Base-by-base conservation (phyloP, 2,888 invertebrate species). In the Clistopyga incitator region DNA sequence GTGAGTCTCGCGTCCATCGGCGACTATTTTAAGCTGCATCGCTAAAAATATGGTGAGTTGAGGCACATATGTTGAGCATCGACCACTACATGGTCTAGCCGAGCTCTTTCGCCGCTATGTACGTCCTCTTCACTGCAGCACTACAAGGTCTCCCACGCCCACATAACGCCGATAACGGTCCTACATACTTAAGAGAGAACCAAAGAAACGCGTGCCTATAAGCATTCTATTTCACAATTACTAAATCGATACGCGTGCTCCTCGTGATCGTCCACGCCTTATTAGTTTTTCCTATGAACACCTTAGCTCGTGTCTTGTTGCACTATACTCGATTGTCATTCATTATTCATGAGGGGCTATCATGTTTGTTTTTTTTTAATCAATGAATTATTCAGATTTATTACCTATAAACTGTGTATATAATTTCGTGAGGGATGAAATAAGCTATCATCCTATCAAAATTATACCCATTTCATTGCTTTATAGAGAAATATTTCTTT, bases 121-220 rank as follows among this genome's bases (percentile, higher is more conserved):
- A 18, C 38, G 61, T 61, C 38, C 1, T 71, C 64, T 47, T 50
- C 54, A 47, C 25, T 70, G 11, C 64, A 38, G 18, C 75, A 29
- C 50, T 65, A 78, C 79, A 65, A 84, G 84, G 82, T 64, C 78
- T 83, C 80, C n/a, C 34, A 59, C 78, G 45, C 82, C 74, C 78
- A 79, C 68, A 38, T 56, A 34, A 54, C 20, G 70, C 20, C 45
- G 25, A 65, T 64, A 64, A 64, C 64, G 64, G 20, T 64, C 64
- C 42, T 64, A n/a, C 64, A 18, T 29, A 61, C 61, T 61, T 34
- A 34, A 64, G 64, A 64, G 10, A 2, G 18, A 38, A 20, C 18
- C 38, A 18, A 18, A n/a, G 64, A 42, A 18, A 8, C 34, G n/a
- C 61, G 25, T 64, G 64, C 38, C 13, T 20, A 38, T 38, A n/a